These are phyloP conservation scores for Epinephelus malabaricus DNA, from an alignment of 2,797 vertebrate genomes.

Conservation along the genomic window DNA sequence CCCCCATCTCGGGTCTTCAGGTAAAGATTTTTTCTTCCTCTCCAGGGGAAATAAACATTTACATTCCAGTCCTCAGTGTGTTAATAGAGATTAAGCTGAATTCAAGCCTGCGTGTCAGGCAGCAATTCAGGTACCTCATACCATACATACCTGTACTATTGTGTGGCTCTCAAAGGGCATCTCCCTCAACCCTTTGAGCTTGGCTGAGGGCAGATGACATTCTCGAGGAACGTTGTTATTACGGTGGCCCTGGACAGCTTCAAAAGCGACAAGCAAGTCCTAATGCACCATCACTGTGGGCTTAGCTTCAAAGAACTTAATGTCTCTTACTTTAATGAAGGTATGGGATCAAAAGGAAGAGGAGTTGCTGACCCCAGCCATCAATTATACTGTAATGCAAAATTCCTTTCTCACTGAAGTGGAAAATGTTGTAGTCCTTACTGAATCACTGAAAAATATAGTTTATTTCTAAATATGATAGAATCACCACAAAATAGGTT, in stretches of 20 bases:
- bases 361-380: not conserved
- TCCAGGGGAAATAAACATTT: constrained; percentile 75
- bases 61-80: constrained; percentile 77
- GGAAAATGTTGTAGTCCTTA: constrained; percentile 13
- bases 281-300: constrained; percentile 41
- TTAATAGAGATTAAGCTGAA: constrained; percentile 83
- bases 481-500: constrained; percentile 5
- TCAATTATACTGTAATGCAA: constrained; percentile 36
- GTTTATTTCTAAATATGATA: constrained; percentile 10
- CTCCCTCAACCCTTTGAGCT: constrained; percentile 80
- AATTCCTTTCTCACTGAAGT: constrained; percentile 35
- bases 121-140: constrained; percentile 85
- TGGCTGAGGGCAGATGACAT: constrained; percentile 75
- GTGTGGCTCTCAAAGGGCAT: constrained; percentile 76
- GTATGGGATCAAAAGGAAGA: constrained; percentile 52
- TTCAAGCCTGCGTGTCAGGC: constrained; percentile 80
- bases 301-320: constrained; percentile 64
- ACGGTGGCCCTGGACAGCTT: constrained; percentile 68
- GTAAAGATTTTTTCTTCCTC: constrained; percentile 50
- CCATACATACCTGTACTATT: constrained; percentile 82
- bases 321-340: constrained; percentile 48
- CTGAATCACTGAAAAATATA: constrained; percentile 11
- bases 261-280: constrained; percentile 57
- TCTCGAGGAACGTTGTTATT: constrained; percentile 85
- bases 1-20: constrained; percentile 43